These are phyloP conservation scores for Melolontha melolontha DNA, from an alignment of 2,888 invertebrate genomes.

Conservation along the genomic window DNA sequence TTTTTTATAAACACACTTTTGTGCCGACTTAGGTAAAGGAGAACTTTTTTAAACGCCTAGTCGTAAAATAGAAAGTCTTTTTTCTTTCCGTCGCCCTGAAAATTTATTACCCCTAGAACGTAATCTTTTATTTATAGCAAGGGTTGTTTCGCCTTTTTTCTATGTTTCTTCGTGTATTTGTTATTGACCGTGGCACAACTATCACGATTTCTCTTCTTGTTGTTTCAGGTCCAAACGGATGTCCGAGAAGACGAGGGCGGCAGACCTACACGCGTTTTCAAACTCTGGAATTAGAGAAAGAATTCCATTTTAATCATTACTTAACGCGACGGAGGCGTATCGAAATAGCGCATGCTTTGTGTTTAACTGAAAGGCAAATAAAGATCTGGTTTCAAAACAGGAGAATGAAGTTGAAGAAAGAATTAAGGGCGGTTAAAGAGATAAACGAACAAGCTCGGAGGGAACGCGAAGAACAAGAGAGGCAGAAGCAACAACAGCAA, in stretches of 20 bases:
- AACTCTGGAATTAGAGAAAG: constrained; percentile 97
- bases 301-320: constrained; percentile 98
- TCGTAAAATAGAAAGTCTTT: constrained; percentile 57
- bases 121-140: constrained; percentile 45
- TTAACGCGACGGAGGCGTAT: constrained; percentile 95
- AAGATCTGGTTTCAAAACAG: constrained; percentile 98
- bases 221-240: constrained; percentile 93
- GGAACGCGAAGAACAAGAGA: constrained; percentile 90
- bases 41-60: constrained; percentile 39
- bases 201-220: constrained; percentile 53
- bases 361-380: constrained; percentile 96
- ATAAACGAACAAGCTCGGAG: constrained; percentile 94
- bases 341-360: constrained; percentile 96
- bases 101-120: constrained; percentile 53
- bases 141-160: constrained; percentile 34
- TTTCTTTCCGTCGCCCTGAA: constrained; percentile 27
- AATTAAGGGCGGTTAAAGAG: constrained; percentile 92
- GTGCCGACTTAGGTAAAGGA: constrained; percentile 35
- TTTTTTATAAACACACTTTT: constrained; percentile 19
- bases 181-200: constrained; percentile 22
- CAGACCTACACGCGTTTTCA: constrained; percentile 99
- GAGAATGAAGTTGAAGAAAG: constrained; percentile 97
- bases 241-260: constrained; percentile 92
- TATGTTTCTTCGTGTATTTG: constrained; percentile 2
- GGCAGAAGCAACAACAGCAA: constrained; percentile 91